phyloP scores from a whole-genome alignment of 2,797 vertebrate genomes.

The Tapera naevia region DNA sequence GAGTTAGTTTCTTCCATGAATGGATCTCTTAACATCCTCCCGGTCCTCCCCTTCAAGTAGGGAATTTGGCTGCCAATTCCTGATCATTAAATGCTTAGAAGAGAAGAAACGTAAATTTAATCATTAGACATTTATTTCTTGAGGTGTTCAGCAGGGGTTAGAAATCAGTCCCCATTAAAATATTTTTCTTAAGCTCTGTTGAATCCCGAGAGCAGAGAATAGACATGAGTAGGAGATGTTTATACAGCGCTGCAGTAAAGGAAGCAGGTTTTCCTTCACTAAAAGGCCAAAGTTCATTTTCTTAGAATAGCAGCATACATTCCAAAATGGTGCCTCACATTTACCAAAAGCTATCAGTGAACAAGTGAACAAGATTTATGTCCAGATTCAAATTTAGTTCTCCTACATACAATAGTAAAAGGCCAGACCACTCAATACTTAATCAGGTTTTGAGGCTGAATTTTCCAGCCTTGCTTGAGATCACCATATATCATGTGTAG shows the following conservation, averaged over 20 bases:
- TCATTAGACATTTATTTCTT: constrained; percentile 32
- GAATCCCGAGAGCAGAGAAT: constrained; percentile 47
- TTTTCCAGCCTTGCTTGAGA: constrained; percentile 6
- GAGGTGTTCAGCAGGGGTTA: constrained; percentile 26
- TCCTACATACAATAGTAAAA: constrained; percentile 5
- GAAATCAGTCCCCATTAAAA: constrained; percentile 60
- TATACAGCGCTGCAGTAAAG: constrained; percentile 30
- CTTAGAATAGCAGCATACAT: constrained; percentile 45
- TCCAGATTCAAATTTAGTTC: constrained; percentile 12
- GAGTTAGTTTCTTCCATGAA: background rate
- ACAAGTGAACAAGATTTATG: constrained; percentile 23
- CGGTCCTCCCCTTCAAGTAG: background rate
- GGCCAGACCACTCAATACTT: constrained; percentile 14
- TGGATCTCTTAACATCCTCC: background rate
- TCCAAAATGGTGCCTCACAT: constrained; percentile 27
- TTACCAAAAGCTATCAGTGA: constrained; percentile 15
- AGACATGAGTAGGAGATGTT: constrained; percentile 60
- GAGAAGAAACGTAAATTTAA: background rate
- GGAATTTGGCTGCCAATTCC: constrained; percentile 5
- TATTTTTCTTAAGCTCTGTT: constrained; percentile 29
- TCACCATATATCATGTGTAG: background rate
- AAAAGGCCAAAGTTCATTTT: constrained; percentile 40
- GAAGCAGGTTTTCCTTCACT: constrained; percentile 16
- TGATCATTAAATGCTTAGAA: constrained; percentile 30
- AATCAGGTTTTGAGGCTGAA: constrained; percentile 8